Evolutionary conservation across 2,888 invertebrate genomes (phyloP), one percentile per base, ranked within the genome.

Genomic region (Ceriagrion tenellum): DNA sequence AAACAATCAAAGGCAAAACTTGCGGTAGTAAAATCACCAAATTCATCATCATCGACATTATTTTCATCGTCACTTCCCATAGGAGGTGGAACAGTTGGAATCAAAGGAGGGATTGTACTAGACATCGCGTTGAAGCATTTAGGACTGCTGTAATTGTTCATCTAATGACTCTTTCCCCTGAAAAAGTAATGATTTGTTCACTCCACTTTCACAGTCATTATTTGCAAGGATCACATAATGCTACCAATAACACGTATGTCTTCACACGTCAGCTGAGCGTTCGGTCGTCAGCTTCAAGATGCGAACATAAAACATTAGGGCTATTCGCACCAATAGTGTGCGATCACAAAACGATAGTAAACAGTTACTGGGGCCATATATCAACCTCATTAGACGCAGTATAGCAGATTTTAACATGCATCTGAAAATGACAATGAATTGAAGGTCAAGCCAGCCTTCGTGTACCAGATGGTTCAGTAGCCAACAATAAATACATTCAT

Each of bases 71-170:
- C 96, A 96, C 97, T 98, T 96, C 98, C 98, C 95, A 98, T 97
- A 95, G 98, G 98, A 96, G 98, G 98, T 96, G 98, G 98, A 96
- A 98, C 98, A 95, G 97, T 97, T 96, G 98, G 98, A 96, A 98
- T 97, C 96, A 98, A 97, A 95, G 98, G 98, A 96, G 98, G 98
- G 96, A 98, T 96, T 47, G 96, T 95, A 69, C 95, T 95, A 23
- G 96, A 95, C 96, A 96, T 96, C 55, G 90, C 95, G 90, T 93
- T 47, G 26, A 93, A 93, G 93, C 93, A 93, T 93, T 74, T 47
- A 47, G 74, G n/a, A 47, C 30, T 69, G 47, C 35, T 47, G 93
- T 47, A 47, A 74, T 74, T 74, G 26, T n/a, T 93, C 47, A 47
- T 93, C 69, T 69, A 47, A 35, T 47, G n/a, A 18, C 35, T 55